Evolutionary conservation across 2,888 invertebrate genomes (phyloP).

Genomic region (Callinectes sapidus): DNA sequence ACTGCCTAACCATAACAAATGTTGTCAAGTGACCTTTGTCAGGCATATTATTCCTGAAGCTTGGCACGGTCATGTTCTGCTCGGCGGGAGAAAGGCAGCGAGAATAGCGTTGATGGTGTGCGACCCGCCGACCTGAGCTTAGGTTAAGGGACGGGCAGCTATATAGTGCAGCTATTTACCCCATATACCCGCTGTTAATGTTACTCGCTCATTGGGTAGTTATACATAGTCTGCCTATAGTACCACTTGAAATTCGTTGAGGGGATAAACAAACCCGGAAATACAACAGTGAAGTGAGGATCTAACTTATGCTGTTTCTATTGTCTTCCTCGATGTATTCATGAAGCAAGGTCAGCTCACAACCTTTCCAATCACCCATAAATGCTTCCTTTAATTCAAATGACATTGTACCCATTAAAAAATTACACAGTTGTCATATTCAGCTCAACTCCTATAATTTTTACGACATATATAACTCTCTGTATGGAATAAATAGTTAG

Average conservation of each 20-base stretch:
- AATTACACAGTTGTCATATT: no score
- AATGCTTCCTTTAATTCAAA: background rate
- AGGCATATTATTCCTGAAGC: background rate
- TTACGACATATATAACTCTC: no score
- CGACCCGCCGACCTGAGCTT: background rate
- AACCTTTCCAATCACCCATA: background rate
- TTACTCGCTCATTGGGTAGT: background rate
- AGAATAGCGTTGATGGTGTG: background rate
- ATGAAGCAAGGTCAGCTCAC: background rate
- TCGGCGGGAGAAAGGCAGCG: background rate
- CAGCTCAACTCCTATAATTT: no score
- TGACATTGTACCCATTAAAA: background rate
- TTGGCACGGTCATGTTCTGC: background rate
- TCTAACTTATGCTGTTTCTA: background rate
- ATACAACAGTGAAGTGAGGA: background rate
- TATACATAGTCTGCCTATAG: background rate
- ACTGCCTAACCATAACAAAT: no score
- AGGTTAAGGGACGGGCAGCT: background rate
- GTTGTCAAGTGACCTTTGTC: no score
- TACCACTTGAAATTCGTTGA: background rate
- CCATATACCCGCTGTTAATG: background rate
- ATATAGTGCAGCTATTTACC: background rate
- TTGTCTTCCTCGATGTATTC: background rate
- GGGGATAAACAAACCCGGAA: background rate
- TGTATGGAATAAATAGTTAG: no score